Evolutionary conservation across 64 coral and sea anemone genomes (phyloP), one percentile per base, ranked within the genome.

Genomic region (Hydrozoanthus tunicans): DNA sequence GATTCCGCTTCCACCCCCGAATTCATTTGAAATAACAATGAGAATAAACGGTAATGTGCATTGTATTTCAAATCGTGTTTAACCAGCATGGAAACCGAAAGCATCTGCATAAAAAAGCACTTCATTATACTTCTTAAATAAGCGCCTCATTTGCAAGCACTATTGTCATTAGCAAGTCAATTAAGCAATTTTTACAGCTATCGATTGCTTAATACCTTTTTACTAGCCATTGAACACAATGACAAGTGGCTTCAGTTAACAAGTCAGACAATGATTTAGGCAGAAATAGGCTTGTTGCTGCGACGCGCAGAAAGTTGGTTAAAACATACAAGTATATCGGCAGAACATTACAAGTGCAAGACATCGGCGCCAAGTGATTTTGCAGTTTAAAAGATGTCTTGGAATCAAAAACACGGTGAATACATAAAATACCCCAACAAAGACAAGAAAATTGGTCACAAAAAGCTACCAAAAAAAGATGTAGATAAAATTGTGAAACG

Each of bases 401-500:
- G 83, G 83, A 86, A 86, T 58, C 17, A 86, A 60, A 86, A 71
- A 56, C 32, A 70, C 5, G 83, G 83, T 1, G 54, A 86, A 59
- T 86, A 86, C 12, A 73, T 73, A 73, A 86, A 86, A 60, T 86
- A 86, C 59, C 83, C 83, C 13, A 86, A 86, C 8, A 69, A 86
- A 60, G 56, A 61, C 84, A 88, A n/a, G 20, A 88, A 74, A 70
- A 88, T 88, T 60, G 84, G 84, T 11, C 24, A 88, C 10, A 26
- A 74, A n/a, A 75, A 73, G 24, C 17, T 88, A 26, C 69, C 55
- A 20, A 73, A 53, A 58, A 17, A 73, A 24, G 84, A 88, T 5
- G 70, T 88, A 59, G 24, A 56, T 32, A 60, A 43, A 24, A 75
- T 75, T 88, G 84, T 88, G 5, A 56, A 88, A 6, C 84, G 84